Percentiles rank a stretch among this genome's conserved stretches.
These are phyloP conservation scores for Coilia nasus DNA, from an alignment of 2,797 vertebrate species.

Conservation along the genomic window DNA sequence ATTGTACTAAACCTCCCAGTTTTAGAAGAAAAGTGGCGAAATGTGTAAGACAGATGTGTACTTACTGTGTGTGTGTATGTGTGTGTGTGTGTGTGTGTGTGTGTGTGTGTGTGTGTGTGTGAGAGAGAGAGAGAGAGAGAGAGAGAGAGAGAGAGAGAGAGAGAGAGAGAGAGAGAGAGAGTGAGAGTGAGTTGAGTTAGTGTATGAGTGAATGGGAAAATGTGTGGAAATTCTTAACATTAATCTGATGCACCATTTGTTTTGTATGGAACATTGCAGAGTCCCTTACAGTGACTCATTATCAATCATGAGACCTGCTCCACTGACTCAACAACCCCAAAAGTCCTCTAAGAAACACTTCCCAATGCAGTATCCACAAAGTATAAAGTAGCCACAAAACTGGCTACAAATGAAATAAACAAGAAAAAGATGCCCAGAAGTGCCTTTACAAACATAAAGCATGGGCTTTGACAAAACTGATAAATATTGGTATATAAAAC, in stretches of 20 bases:
- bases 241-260: neutral
- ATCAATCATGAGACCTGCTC: neutral
- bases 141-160: too few relatives aligned
- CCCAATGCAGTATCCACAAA: too few relatives aligned
- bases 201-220: neutral
- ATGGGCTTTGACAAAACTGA: too few relatives aligned
- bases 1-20: neutral
- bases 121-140: neutral
- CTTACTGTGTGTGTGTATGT: neutral
- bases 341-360: neutral
- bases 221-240: neutral
- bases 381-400: too few relatives aligned
- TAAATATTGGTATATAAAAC: neutral
- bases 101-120: neutral
- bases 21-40: neutral
- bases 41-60: neutral
- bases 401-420: too few relatives aligned
- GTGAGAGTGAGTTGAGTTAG: neutral
- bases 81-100: too few relatives aligned
- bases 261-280: neutral
- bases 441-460: too few relatives aligned
- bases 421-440: too few relatives aligned
- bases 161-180: neutral
- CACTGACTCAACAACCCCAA: neutral
- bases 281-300: neutral